phyloP scores from a whole-genome alignment of 2,888 invertebrate species.

The Galerucella pusilla region DNA sequence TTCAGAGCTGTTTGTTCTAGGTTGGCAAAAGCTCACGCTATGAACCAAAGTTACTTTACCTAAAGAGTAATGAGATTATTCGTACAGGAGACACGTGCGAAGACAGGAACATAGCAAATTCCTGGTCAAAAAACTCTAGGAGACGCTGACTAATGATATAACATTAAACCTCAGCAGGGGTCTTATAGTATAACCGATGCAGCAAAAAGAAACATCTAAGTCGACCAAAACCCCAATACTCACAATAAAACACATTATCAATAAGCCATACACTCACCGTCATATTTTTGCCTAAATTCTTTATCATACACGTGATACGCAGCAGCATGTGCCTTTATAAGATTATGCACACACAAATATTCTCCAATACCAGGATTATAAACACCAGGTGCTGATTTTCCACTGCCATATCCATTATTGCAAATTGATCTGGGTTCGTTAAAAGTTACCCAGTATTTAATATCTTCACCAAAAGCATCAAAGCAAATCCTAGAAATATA shows the following conservation, averaged over 20 bases:
- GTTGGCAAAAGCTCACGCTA: constrained; percentile 69
- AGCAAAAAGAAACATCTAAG: too few species aligned
- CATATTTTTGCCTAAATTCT: constrained; percentile 57
- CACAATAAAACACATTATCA: too few species aligned
- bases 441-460: constrained; percentile 52
- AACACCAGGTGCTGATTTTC: constrained; percentile 21
- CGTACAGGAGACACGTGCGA: too few species aligned
- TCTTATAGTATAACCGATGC: too few species aligned
- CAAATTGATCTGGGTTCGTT: constrained; percentile 48
- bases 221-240: too few species aligned
- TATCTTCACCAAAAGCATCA: constrained; percentile 48
- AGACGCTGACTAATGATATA: too few species aligned
- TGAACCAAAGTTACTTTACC: constrained; percentile 68
- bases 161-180: too few species aligned
- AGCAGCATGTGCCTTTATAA: constrained; percentile 64
- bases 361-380: constrained; percentile 52
- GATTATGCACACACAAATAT: constrained; percentile 70
- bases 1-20: constrained; percentile 64
- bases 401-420: constrained; percentile 44
- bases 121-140: too few species aligned
- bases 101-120: too few species aligned
- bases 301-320: constrained; percentile 63
- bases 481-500: constrained; percentile 28
- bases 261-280: constrained; percentile 30
- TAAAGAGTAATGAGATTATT: too few species aligned